Percentiles rank a stretch among this genome's conserved stretches.
Conservation (phyloP, 2,888 invertebrate species). For the Osmoderma eremita region DNA sequence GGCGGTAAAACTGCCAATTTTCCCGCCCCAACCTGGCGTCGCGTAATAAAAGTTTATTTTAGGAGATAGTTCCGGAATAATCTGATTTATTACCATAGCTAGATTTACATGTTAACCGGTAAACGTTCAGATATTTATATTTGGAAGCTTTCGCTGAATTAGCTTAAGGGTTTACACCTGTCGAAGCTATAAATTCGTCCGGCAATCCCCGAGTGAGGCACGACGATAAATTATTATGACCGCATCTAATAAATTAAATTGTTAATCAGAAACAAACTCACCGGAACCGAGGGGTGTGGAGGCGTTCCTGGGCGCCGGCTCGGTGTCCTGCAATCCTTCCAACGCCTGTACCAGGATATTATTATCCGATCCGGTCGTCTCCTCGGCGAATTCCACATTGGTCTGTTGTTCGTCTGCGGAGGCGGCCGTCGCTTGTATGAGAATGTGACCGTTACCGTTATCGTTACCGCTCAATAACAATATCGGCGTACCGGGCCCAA, state of each 20-base stretch:
- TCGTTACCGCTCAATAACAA: slow-evolving; percentile 60
- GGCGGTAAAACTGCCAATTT: slow-evolving; percentile 23
- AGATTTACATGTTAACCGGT: slow-evolving; percentile 2
- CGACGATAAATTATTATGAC: slow-evolving; percentile 3
- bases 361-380: slow-evolving; percentile 50
- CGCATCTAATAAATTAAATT: not conserved
- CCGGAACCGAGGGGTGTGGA: slow-evolving; percentile 60
- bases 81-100: slow-evolving; percentile 1
- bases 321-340: slow-evolving; percentile 57
- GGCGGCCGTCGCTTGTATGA: slow-evolving; percentile 58
- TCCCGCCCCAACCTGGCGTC: not conserved
- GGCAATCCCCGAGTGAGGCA: slow-evolving; percentile 8
- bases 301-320: slow-evolving; percentile 53
- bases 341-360: slow-evolving; percentile 57
- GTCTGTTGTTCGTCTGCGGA: slow-evolving; percentile 52
- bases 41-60: slow-evolving; percentile 24
- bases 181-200: not conserved
- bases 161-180: too few relatives aligned
- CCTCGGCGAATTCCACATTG: slow-evolving; percentile 45
- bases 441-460: slow-evolving; percentile 57
- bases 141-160: too few relatives aligned
- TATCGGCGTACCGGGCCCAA: slow-evolving; percentile 59
- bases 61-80: slow-evolving; percentile 12
- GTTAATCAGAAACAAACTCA: slow-evolving; percentile 47
- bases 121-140: not conserved